Conservation (phyloP, 2,888 invertebrate genomes). For the Eumerus sabulonum region DNA sequence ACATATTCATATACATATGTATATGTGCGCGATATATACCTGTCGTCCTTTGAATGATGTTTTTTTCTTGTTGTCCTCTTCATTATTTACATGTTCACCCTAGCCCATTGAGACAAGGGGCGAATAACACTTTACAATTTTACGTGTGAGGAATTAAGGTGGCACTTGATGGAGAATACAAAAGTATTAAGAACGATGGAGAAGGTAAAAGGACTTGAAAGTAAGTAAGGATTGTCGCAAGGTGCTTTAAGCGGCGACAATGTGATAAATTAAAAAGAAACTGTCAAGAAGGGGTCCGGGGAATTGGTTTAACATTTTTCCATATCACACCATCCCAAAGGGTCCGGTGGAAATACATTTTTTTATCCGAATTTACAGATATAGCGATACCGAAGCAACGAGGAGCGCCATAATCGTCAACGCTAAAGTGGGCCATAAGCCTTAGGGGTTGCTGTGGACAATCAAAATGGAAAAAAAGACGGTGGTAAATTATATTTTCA, state of each 20-base stretch:
- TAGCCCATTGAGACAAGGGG: not conserved
- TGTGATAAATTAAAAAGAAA: conserved; percentile 38
- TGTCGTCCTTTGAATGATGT: too few species aligned
- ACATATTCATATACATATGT: too few species aligned
- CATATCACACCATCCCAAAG: not conserved
- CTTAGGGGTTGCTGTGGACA: conserved; percentile 14
- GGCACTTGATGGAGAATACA: not conserved
- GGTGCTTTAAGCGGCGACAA: conserved; percentile 9
- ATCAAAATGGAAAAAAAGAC: conserved; percentile 35
- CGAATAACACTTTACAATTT: conserved; percentile 30
- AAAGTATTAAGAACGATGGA: too few species aligned
- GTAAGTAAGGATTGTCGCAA: too few species aligned
- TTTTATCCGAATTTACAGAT: too few species aligned
- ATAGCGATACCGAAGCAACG: too few species aligned
- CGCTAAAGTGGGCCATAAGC: not conserved
- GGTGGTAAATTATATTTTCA: conserved; percentile 27
- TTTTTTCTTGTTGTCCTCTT: too few species aligned
- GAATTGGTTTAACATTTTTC: conserved; percentile 5
- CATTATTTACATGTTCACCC: not conserved
- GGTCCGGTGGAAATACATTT: too few species aligned
- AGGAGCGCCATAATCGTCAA: not conserved
- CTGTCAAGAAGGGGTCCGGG: conserved; percentile 13
- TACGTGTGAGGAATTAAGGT: not conserved
- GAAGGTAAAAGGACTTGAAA: too few species aligned
- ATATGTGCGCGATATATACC: too few species aligned